These are phyloP conservation scores for Cephus pygmeus DNA, from an alignment of 2,888 invertebrate genomes.

Conservation along the genomic window DNA sequence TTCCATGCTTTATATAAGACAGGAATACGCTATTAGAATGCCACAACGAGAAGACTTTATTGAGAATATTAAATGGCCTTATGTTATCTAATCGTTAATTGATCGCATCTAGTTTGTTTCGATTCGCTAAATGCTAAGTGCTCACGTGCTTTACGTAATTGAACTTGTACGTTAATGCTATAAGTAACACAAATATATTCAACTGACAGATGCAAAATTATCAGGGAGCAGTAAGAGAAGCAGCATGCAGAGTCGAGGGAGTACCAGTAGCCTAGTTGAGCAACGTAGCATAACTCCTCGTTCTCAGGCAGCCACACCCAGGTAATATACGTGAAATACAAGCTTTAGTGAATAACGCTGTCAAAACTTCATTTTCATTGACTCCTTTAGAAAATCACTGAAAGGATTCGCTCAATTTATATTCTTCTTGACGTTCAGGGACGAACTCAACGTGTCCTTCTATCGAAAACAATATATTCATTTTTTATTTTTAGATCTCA, in stretches of 20 bases:
- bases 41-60: background rate
- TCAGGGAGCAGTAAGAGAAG: conserved; percentile 89
- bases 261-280: conserved; percentile 87
- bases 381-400: background rate
- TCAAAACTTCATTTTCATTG: background rate
- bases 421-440: conserved; percentile 1
- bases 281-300: conserved; percentile 85
- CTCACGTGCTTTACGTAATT: background rate
- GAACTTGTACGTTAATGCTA: background rate
- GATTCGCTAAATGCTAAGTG: background rate
- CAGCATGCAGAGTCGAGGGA: conserved; percentile 91
- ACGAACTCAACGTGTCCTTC: background rate
- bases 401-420: background rate
- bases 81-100: background rate
- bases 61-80: background rate
- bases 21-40: background rate
- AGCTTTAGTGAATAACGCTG: background rate
- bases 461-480: background rate
- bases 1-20: background rate
- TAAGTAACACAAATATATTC: conserved; percentile 34
- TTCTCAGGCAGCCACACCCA: conserved; percentile 92
- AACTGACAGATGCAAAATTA: conserved; percentile 74
- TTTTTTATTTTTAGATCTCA: conserved; percentile 73
- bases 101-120: background rate
- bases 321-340: conserved; percentile 65